Evolutionary conservation across 2,888 invertebrate species (phyloP).

Genomic region (Drosophila subsilvestris): DNA sequence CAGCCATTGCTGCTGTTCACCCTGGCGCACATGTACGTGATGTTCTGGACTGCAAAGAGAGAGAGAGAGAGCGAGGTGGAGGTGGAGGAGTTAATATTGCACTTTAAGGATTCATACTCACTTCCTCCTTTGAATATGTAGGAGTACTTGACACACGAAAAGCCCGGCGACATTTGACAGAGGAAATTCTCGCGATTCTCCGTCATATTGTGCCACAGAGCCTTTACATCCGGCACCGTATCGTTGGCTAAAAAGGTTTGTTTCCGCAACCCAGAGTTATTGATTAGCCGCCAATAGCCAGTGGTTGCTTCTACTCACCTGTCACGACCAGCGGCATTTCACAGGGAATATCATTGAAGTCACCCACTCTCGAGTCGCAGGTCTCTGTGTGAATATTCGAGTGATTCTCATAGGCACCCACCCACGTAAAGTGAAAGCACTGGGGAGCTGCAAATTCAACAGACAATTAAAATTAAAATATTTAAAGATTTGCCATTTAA

Average conservation of each 20-base stretch:
- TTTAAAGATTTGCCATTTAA: background rate
- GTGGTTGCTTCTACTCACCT: slow-evolving; percentile 83
- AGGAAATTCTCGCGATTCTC: slow-evolving; percentile 84
- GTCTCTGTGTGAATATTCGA: slow-evolving; percentile 86
- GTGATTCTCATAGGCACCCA: slow-evolving; percentile 87
- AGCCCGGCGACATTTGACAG: slow-evolving; percentile 86
- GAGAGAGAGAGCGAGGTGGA: background rate
- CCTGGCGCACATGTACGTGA: slow-evolving; percentile 89
- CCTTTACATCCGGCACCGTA: slow-evolving; percentile 87
- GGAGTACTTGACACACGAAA: slow-evolving; percentile 88
- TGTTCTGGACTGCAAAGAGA: slow-evolving; percentile 86
- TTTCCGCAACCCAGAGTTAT: background rate
- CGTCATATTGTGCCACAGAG: slow-evolving; percentile 86
- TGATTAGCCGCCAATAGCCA: background rate
- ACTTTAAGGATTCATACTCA: slow-evolving; percentile 81
- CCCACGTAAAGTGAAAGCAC: slow-evolving; percentile 89
- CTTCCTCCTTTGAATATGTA: slow-evolving; percentile 87
- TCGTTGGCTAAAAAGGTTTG: slow-evolving; percentile 85
- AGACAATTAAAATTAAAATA: background rate
- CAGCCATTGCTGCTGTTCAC: slow-evolving; percentile 87
- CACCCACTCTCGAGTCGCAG: slow-evolving; percentile 85
- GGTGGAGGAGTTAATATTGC: background rate
- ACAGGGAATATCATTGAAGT: slow-evolving; percentile 86
- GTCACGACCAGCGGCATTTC: slow-evolving; percentile 87
- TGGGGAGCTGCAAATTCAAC: slow-evolving; percentile 77